Percentiles rank a stretch among this genome's conserved stretches.
Evolutionary conservation across 2,113 vertebrate species (phyloP).

Genomic region (Sakesphorus luctuosus): DNA sequence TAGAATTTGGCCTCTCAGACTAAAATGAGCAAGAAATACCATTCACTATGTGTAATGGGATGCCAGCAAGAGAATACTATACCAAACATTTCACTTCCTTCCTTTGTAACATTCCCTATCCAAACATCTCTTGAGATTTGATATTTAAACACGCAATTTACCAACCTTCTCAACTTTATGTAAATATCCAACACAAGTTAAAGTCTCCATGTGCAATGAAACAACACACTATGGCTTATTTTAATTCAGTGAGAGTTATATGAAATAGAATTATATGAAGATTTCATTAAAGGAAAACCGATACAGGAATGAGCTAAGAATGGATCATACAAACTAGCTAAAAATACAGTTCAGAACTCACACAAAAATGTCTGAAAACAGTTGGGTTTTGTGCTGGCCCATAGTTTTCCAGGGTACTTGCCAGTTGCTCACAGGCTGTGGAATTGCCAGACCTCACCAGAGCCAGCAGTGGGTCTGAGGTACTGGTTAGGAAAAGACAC

Average conservation of each 20-base stretch:
- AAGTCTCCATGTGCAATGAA: not conserved
- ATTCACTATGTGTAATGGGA: constrained; percentile 33
- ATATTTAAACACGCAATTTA: constrained; percentile 68
- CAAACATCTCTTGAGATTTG: constrained; percentile 60
- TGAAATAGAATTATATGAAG: constrained; percentile 1
- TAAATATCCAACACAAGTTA: constrained; percentile 51
- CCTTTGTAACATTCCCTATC: constrained; percentile 48
- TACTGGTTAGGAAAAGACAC: not conserved
- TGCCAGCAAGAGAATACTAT: constrained; percentile 53
- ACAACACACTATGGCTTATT: not conserved
- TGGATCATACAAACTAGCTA: not conserved
- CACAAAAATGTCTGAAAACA: not conserved
- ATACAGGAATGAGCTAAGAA: not conserved
- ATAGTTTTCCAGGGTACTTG: not conserved
- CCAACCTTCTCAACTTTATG: constrained; percentile 29
- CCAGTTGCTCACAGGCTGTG: not conserved
- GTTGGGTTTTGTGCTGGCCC: not conserved
- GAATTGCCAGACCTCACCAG: not conserved
- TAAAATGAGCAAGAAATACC: constrained; percentile 60
- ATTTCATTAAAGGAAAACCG: constrained; percentile 21
- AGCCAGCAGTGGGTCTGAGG: not conserved
- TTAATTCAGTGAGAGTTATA: not conserved
- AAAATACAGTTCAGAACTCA: not conserved
- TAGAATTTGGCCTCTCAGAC: constrained; percentile 31
- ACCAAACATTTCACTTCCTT: constrained; percentile 62